Evolutionary conservation across 2,113 vertebrate species (phyloP).

Genomic region (Tretioscincus oriximinensis): DNA sequence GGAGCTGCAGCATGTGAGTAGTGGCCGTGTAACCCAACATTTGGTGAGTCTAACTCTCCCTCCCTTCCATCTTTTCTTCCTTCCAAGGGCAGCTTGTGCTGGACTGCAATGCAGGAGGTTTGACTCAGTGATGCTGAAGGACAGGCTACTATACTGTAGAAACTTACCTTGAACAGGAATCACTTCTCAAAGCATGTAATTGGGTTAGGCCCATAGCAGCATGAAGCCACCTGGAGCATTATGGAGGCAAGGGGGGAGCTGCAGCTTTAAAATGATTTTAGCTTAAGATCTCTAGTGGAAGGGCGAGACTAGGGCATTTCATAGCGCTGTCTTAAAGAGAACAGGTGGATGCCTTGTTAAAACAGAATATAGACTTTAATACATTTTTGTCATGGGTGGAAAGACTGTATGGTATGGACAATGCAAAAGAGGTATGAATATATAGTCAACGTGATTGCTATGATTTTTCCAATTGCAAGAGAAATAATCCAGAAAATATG

Average conservation of each 20-base stretch:
- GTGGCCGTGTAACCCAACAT: not conserved
- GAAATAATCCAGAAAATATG: no score
- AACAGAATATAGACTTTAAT: not conserved
- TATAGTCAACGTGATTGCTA: no score
- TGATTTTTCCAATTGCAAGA: no score
- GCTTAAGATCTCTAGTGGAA: not conserved
- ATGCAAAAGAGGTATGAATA: no score
- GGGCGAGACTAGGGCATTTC: not conserved
- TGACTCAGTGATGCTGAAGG: not conserved
- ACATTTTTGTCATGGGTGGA: no score
- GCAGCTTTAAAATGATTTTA: not conserved
- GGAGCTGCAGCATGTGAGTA: slow-evolving; percentile 13
- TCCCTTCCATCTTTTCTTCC: not conserved
- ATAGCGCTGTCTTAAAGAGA: not conserved
- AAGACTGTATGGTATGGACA: no score
- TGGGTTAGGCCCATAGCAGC: not conserved
- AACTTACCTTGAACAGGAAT: not conserved
- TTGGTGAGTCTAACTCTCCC: not conserved
- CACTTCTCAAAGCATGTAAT: not conserved
- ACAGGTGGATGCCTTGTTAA: not conserved
- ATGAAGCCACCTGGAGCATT: not conserved
- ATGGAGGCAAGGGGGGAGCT: not conserved
- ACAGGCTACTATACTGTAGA: not conserved
- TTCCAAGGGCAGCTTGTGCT: not conserved
- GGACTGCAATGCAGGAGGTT: slow-evolving; percentile 16